Evolutionary conservation across 2,797 vertebrate species (phyloP).

Genomic region (Spea hammondii): DNA sequence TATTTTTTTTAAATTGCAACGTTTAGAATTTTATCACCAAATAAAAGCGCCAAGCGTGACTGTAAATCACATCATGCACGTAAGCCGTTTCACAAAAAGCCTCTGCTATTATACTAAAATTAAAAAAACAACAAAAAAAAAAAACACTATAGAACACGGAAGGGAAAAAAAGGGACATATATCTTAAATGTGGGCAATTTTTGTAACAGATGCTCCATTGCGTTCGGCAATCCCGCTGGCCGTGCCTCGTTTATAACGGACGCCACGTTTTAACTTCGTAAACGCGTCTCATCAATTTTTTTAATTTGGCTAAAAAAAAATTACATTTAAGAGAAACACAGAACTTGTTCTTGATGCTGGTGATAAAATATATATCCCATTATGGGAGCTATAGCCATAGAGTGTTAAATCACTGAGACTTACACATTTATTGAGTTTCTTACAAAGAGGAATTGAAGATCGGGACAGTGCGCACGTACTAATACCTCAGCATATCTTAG

Average conservation of each 20-base stretch:
- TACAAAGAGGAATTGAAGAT: background rate
- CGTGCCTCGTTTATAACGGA: constrained; percentile 13
- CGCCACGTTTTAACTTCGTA: constrained; percentile 33
- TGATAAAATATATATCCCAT: constrained; percentile 30
- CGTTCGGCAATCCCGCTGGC: constrained; percentile 8
- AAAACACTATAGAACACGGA: background rate
- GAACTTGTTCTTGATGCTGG: constrained; percentile 10
- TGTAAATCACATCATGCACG: constrained; percentile 26
- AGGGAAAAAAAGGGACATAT: constrained; percentile 3
- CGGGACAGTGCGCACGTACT: background rate
- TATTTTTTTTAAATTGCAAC: constrained; percentile 40
- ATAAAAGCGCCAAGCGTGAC: constrained; percentile 38
- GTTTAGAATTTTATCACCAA: constrained; percentile 37
- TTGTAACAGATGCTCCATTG: constrained; percentile 38
- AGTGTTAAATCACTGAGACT: background rate
- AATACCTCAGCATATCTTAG: too few species aligned
- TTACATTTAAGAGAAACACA: constrained; percentile 18
- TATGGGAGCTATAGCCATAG: background rate
- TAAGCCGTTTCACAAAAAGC: background rate
- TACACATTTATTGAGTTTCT: background rate
- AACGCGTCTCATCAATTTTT: constrained; percentile 44
- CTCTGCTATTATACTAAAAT: constrained; percentile 12
- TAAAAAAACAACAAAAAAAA: constrained; percentile 10
- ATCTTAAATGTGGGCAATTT: constrained; percentile 32
- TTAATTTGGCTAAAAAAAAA: constrained; percentile 42